phyloP scores from a whole-genome alignment of 2,113 vertebrate species.

The Grallaria varia region DNA sequence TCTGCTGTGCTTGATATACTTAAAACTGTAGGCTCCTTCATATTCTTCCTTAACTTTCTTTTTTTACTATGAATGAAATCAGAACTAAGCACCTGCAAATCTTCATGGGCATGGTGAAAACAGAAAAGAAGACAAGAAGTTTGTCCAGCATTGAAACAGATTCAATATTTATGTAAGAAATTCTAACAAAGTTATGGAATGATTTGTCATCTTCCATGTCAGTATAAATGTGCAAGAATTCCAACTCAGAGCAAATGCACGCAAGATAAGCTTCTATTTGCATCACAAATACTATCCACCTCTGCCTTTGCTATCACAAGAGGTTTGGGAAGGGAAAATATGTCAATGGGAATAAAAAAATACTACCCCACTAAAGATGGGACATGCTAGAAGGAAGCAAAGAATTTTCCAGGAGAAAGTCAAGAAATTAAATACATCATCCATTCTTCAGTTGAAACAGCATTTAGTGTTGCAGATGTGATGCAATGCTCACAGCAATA shows the following conservation, averaged over 20 bases:
- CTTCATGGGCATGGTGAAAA: background rate
- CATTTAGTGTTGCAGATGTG: background rate
- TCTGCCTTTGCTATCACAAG: background rate
- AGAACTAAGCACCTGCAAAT: background rate
- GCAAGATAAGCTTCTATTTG: background rate
- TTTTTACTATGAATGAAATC: background rate
- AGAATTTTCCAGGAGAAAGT: background rate
- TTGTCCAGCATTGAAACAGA: background rate
- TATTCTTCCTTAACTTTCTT: background rate
- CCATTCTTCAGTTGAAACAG: background rate
- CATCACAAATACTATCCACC: background rate
- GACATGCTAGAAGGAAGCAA: background rate
- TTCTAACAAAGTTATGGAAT: background rate
- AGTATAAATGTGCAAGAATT: background rate
- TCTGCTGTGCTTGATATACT: background rate
- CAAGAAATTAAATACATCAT: background rate
- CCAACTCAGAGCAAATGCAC: background rate
- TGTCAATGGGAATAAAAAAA: background rate
- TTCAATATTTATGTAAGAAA: background rate
- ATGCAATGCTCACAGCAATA: background rate
- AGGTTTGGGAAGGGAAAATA: background rate
- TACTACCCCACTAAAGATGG: background rate
- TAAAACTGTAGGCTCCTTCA: background rate
- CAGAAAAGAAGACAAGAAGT: background rate
- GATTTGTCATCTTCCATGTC: background rate